A percentile compares a stretch with the other conserved stretches of the same genome.
Evolutionary conservation across 2,113 vertebrate genomes (phyloP).

Genomic region (Plecturocebus donacophilus): DNA sequence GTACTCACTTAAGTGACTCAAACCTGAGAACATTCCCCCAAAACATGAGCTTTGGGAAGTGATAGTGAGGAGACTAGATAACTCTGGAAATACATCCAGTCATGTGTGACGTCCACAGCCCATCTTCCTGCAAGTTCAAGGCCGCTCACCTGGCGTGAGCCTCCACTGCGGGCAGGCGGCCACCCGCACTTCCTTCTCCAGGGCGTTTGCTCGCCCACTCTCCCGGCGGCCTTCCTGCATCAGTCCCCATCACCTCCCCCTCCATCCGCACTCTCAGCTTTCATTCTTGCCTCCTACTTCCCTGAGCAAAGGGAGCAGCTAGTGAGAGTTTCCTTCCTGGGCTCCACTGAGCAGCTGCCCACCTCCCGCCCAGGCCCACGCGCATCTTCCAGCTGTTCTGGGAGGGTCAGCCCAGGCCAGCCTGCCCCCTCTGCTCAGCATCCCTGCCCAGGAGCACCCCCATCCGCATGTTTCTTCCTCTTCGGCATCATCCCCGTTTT

Average conservation of each 20-base stretch:
- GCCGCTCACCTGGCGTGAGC: not conserved
- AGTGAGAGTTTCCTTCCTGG: not conserved
- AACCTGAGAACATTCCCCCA: not conserved
- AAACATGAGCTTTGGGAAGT: not conserved
- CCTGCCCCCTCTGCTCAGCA: not conserved
- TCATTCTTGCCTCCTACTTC: conserved; percentile 20
- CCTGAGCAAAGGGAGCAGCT: not conserved
- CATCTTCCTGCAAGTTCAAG: not conserved
- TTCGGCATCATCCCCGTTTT: not conserved
- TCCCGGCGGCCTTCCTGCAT: not conserved
- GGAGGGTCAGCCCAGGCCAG: not conserved
- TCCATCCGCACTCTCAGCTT: not conserved
- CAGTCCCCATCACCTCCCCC: not conserved
- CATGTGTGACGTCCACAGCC: not conserved
- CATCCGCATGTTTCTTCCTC: not conserved
- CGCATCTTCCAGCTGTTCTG: not conserved
- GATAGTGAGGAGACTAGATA: not conserved
- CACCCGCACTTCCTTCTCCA: not conserved
- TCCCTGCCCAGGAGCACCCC: not conserved
- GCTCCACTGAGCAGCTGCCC: not conserved
- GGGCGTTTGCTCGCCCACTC: not conserved
- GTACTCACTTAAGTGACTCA: not conserved
- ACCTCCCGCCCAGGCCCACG: not conserved
- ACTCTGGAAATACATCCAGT: not conserved
- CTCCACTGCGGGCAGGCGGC: rapidly evolving